Base-by-base conservation (phyloP, 2,888 invertebrate species). In the Ligdia adustata region DNA sequence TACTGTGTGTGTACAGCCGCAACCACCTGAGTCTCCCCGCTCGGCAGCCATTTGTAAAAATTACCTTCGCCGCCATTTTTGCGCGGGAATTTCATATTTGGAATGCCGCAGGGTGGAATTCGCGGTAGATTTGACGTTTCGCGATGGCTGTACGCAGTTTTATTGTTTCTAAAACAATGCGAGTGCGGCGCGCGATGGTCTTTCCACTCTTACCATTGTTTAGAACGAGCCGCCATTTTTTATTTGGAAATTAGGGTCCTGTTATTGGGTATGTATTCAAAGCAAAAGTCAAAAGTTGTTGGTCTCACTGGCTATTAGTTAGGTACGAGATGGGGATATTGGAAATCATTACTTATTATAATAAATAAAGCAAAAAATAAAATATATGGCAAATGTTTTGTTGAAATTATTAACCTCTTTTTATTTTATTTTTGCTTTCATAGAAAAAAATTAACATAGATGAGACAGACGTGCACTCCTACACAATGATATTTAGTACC, bases 31-130 rank as follows among this genome's bases (percentile, higher is more conserved):
- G 75, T 71, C 65, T 69, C 69, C 75, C 75, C 75, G 72, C 75
- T 60, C 79, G 86, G 87, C 88, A 82, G 89, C 88, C 89, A 88
- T 88, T 88, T 89, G 85, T 85, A 89, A 88, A 87, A 87, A 86
- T 86, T 86, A 79, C 85, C 88, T 84, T 69, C 81, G 80, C 79
- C 89, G 86, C 88, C 89, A 88, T 87, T 89, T 89, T 75, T 82
- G 65, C 79, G 82, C 84, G 87, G 76, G 82, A 84, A 87, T 85
- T 86, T 86, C 84, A 87, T 87, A 88, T 88, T 87, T 82, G 79
- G 75, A 79, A 74, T 84, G 81, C 79, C 79, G 79, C 85, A 73
- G 89, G 89, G 88, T 69, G 80, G 74, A 74, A 79, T 75, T 77
- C 70, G 74, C 76, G 51, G 57, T 57, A 55, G 79, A 82, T 79